Evolutionary conservation across 2,888 invertebrate genomes (phyloP).

Genomic region (Amphiduros pacificus): DNA sequence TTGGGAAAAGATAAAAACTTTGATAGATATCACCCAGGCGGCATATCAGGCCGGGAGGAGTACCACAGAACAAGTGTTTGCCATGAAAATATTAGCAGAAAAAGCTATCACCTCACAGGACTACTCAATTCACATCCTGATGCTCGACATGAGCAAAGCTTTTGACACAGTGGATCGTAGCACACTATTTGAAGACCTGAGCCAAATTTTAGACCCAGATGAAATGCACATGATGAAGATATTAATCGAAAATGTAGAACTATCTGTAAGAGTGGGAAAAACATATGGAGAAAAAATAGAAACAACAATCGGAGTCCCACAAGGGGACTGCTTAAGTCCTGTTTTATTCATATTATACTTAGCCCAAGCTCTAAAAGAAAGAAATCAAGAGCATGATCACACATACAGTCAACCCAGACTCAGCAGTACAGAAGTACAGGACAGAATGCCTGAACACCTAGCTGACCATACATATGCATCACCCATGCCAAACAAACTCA

Average conservation of each 20-base stretch:
- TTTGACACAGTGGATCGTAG: slow-evolving; percentile 1
- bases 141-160: slow-evolving; percentile 4
- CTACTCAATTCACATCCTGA: not conserved
- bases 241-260: not conserved
- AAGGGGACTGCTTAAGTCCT: slow-evolving; percentile 18
- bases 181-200: slow-evolving; percentile 2
- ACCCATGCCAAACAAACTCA: too few relatives aligned
- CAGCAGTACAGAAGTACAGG: too few relatives aligned
- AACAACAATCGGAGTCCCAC: slow-evolving; percentile 16
- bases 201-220: not conserved
- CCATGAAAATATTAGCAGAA: slow-evolving; percentile 1
- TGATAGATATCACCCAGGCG: not conserved
- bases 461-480: too few relatives aligned
- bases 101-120: not conserved
- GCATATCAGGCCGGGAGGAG: not conserved
- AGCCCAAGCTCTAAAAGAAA: slow-evolving; percentile 8
- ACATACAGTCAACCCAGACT: too few relatives aligned
- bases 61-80: slow-evolving; percentile 5
- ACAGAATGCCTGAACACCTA: too few relatives aligned
- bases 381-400: not conserved
- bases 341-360: slow-evolving; percentile 15
- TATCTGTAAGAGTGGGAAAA: not conserved
- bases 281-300: slow-evolving; percentile 3
- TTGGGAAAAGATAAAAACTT: not conserved
- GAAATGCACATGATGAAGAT: slow-evolving; percentile 4